Evolutionary conservation across 2,888 invertebrate species (phyloP), one percentile per base, ranked within the genome.

Genomic region (Ophraella communa): DNA sequence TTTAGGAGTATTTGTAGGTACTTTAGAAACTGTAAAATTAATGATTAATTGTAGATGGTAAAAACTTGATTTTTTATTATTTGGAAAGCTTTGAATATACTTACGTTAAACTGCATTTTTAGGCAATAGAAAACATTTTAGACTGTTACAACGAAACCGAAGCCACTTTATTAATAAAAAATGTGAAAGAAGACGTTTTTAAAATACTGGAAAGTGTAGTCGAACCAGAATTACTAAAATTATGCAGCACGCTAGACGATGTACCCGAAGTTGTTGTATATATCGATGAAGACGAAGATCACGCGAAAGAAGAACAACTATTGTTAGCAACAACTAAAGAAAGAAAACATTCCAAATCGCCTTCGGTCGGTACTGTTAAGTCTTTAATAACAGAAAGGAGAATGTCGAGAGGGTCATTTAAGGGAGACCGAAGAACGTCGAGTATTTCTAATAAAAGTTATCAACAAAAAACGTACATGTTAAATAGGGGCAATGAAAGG

Each of bases 101-200:
- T n/a, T n/a, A n/a, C n/a, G n/a, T n/a, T n/a, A n/a, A n/a, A n/a
- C n/a, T n/a, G n/a, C n/a, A n/a, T n/a, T n/a, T 64, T 11, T 65
- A 91, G 86, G 86, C 87, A 54, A 79, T 92, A 2, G 85, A 85
- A 66, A 84, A 85, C 0, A 76, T 91, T 7, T 79, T 85, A 4
- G 83, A 84, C 65, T 86, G 87, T 61, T 84, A 90, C 66, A 81
- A 85, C 44, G 81, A 79, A 20, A 79, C 81, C n/a, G 78, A 80
- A 3, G 85, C 85, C 63, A 80, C 82, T 71, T 76, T 91, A 42
- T 77, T 87, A 44, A 78, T 90, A 27, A 61, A 83, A 7, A 82
- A 84, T 68, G 76, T 84, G 10, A 81, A 76, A 55, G 66, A 76
- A n/a, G 60, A 73, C 7, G 71, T 82, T n/a, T 67, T 74, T 3